Base-by-base conservation (phyloP, 2,797 vertebrate species). In the Leptoclinus maculatus region DNA sequence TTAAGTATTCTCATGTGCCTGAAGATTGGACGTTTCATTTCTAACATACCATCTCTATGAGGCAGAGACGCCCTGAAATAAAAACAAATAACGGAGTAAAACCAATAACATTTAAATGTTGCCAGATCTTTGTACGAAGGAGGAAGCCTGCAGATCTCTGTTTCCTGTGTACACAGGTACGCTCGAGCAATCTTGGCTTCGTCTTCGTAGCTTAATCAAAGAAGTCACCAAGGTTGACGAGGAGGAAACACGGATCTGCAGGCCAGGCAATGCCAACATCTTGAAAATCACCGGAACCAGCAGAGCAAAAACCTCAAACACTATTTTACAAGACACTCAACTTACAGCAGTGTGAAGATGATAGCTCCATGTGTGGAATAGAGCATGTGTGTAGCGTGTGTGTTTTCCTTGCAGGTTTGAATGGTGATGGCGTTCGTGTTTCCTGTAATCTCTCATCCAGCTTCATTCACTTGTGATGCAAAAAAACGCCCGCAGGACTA, bases 211-310 rank as follows among this genome's bases (percentile, higher is more conserved):
- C 84, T 82, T 86, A 89, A 90, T 92, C 87, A 90, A 86, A 91
- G 59, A 84, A 70, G 69, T 83, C 77, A 74, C 70, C 0, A 9
- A 83, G 69, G 82, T 70, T 73, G 53, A 75, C 49, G 27, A 59
- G 27, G 74, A 89, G 92, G 91, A 95, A 95, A 92, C 92, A 92
- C 83, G 7, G 59, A 39, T 66, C 32, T 5, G 21, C 14, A 29
- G 6, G 4, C 9, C 16, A 23, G 38, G 49, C 47, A 13, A 17
- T 32, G 29, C 56, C 63, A 80, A 54, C 38, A 29, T 58, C 21
- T 34, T 23, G 2, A 4, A 2, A 3, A 4, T 13, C 67, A 27
- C 7, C 23, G 10, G 8, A 36, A 6, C 32, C 47, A 41, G 39
- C 6, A 12, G 3, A 70, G 38, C 4, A 41, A 34, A 43, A n/a